Evolutionary conservation across 2,797 vertebrate species (phyloP), one percentile per base, ranked within the genome.

Genomic region (Enteromius anoplus): DNA sequence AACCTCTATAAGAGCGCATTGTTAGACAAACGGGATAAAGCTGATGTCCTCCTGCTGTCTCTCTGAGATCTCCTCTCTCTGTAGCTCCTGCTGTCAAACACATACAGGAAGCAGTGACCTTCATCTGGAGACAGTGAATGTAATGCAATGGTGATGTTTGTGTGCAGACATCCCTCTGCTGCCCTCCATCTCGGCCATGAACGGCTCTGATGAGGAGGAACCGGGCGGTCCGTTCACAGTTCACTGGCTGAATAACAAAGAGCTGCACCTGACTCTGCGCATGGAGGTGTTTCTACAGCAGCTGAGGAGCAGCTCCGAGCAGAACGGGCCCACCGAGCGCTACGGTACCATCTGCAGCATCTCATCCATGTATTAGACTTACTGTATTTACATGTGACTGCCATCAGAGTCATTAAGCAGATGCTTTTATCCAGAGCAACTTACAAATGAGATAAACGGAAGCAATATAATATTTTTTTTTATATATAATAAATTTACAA

Each of bases 231-330:
- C 94, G 83, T 99, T 99, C 92, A 96, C 97, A 49, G 97, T 99
- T 71, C 98, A 99, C 90, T 99, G 98, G 97, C 94, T 99, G 78
- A 98, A 99, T 89, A 99, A 99, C 90, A 99, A 99, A 92, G 97
- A 99, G 90, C 93, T 99, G 85, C 95, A 98, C 89, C 96, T 99
- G 92, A 97, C 97, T 10, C 94, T 99, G 87, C 96, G 97, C 29
- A 98, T 99, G 96, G 97, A 99, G 88, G 97, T 99, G 78, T 99
- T 98, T 90, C 91, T 99, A 84, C 97, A 98, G 91, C 97, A 97
- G 86, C 93, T 99, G 84, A 93, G 92, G 88, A 94, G 94, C 90
- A 96, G 86, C 90, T 91, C 96, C 90, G 97, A 99, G 69, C 95
- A 96, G 45, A 95, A 29, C 9, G 71, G 58, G 0, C 51, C 15